Evolutionary conservation across 2,797 vertebrate species (phyloP), one percentile per base, ranked within the genome.

Genomic region (Phaenicophaeus curvirostris): DNA sequence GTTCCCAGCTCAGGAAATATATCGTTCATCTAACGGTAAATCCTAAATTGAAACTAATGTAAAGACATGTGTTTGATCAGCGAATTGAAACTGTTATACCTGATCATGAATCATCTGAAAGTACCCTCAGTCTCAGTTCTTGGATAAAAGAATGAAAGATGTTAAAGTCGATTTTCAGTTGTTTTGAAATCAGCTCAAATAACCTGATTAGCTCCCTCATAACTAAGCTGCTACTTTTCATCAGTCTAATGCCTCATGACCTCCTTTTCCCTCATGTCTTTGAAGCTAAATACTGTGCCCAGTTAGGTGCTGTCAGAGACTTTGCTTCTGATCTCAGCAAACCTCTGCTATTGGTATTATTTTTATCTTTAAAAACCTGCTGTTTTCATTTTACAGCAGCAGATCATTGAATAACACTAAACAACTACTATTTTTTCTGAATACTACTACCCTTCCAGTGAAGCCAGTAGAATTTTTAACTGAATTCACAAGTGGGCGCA

Each of bases 151-250:
- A 86, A 89, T 16, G 30, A 69, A 89, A 71, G 37, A 50, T 35
- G 31, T 39, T 83, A 57, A 78, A 80, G 65, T 19, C 74, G 37
- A 89, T 87, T 79, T 89, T 67, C 48, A 42, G 59, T 62, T 84
- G 63, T 63, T 87, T 75, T 69, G 89, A 94, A 93, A 93, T 82
- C 86, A 92, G n/a, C 42, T 87, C 75, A 78, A 24, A 2, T 11
- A 53, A 73, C 62, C 89, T 93, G 89, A 91, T 79, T 35, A 83
- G 20, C 17, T 80, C 30, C 50, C 53, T 54, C 46, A 66, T 72
- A 94, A 83, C 37, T 63, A 87, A 89, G 78, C 30, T 62, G 14
- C 53, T 85, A 15, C 46, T 91, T 75, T 91, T 87, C 35, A 54
- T 85, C 78, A 65, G 25, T 27, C 27, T 73, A 50, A 16, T 79